Evolutionary conservation across 2,888 invertebrate genomes (phyloP).

Genomic region (Agrotis segetum): DNA sequence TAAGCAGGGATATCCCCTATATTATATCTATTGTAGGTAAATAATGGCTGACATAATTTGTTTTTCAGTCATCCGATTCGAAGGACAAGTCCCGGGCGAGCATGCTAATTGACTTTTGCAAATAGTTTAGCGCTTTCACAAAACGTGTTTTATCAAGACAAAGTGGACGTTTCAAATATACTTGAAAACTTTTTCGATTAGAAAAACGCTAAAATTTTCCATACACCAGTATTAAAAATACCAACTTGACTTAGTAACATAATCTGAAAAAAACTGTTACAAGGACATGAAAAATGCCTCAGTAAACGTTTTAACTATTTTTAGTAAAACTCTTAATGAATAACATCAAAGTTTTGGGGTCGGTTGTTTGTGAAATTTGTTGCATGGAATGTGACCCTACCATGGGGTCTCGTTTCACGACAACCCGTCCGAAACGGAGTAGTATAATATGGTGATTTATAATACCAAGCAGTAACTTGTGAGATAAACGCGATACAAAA

Average conservation of each 20-base stretch:
- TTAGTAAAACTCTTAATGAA: slow-evolving; percentile 67
- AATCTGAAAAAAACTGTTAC: slow-evolving; percentile 35
- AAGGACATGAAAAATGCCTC: slow-evolving; percentile 46
- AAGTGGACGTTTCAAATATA: no score
- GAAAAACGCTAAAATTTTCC: neutral
- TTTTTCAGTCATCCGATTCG: no score
- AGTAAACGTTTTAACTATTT: slow-evolving; percentile 61
- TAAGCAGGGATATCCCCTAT: no score
- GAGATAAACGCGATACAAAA: neutral
- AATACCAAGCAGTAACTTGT: neutral
- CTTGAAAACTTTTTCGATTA: neutral
- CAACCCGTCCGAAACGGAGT: neutral
- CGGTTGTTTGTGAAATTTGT: slow-evolving; percentile 64
- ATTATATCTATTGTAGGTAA: no score
- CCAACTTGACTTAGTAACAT: neutral
- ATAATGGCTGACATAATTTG: no score
- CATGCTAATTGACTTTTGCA: no score
- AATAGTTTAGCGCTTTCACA: neutral
- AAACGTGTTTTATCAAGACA: no score
- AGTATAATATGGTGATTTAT: slow-evolving; percentile 33
- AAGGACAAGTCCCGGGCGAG: no score
- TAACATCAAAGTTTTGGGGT: slow-evolving; percentile 64
- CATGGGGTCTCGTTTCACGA: slow-evolving; percentile 33
- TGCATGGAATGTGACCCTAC: slow-evolving; percentile 63
- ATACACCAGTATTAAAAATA: neutral